These are phyloP conservation scores for Pycnomerus fuliginosus DNA, from an alignment of 2,888 invertebrate species.

Conservation along the genomic window DNA sequence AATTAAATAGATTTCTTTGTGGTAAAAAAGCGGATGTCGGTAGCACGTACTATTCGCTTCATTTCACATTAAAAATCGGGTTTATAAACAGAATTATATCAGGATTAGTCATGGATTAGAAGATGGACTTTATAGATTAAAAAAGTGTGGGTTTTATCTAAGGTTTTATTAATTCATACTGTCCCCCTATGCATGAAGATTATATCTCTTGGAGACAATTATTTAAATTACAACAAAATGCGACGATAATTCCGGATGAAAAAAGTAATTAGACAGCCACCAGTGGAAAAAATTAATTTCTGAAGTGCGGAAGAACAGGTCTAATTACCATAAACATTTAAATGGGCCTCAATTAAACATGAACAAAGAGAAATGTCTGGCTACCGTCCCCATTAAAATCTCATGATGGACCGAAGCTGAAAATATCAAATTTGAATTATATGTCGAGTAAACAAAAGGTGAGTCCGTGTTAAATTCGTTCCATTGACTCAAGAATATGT, in stretches of 20 bases:
- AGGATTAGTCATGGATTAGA: slow-evolving; percentile 41
- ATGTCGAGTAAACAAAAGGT: slow-evolving; percentile 32
- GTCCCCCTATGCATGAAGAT: too few species aligned
- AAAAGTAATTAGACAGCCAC: too few species aligned
- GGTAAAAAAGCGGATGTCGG: slow-evolving; percentile 33
- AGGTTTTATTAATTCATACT: slow-evolving; percentile 1
- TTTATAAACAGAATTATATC: slow-evolving; percentile 43
- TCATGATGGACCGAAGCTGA: too few species aligned
- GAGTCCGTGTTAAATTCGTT: slow-evolving; percentile 22
- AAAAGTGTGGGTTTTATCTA: slow-evolving; percentile 5
- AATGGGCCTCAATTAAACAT: too few species aligned
- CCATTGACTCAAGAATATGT: slow-evolving; percentile 22
- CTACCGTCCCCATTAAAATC: too few species aligned
- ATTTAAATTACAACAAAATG: slow-evolving; percentile 19
- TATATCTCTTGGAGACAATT: too few species aligned
- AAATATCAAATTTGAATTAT: too few species aligned
- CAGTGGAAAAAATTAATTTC: too few species aligned
- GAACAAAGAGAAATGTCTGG: too few species aligned
- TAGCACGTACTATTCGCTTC: slow-evolving; percentile 37
- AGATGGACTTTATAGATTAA: slow-evolving; percentile 14
- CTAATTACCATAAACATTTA: too few species aligned
- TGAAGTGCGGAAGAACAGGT: too few species aligned
- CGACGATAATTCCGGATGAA: too few species aligned
- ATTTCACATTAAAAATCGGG: slow-evolving; percentile 42
- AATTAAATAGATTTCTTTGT: slow-evolving; percentile 24